Conservation (phyloP, 2,797 vertebrate genomes). For the Varecia variegata region DNA sequence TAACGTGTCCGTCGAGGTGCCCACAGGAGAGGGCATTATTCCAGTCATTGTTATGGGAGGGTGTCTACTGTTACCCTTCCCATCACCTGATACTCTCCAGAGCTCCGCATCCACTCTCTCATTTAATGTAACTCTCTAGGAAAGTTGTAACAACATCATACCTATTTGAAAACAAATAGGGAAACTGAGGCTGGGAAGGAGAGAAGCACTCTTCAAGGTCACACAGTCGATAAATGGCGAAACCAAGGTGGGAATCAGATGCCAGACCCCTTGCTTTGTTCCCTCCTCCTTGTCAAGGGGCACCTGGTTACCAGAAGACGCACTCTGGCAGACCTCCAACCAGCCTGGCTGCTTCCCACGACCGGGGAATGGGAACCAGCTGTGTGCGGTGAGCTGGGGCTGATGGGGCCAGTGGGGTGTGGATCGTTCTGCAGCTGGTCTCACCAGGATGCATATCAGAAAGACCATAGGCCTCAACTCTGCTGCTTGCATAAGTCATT, state of each 20-base stretch:
- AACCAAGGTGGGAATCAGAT: neutral
- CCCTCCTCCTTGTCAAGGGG: neutral
- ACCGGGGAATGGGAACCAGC: neutral
- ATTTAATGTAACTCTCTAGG: neutral
- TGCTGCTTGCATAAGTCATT: neutral
- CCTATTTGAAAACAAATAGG: neutral
- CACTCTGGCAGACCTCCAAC: neutral
- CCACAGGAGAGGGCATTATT: neutral
- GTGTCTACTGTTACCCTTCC: neutral
- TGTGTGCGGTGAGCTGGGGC: neutral
- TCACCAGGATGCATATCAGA: neutral
- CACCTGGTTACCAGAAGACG: neutral
- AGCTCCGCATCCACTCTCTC: rapidly evolving
- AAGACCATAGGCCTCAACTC: neutral
- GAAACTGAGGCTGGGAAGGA: neutral
- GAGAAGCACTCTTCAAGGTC: neutral
- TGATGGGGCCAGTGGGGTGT: rapidly evolving
- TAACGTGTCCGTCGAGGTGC: neutral
- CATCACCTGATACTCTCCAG: rapidly evolving
- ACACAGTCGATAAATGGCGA: neutral
- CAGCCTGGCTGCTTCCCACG: neutral
- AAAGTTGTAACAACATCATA: neutral
- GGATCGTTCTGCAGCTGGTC: neutral
- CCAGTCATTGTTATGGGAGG: neutral
- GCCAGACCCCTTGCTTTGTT: neutral